Conservation (phyloP, 2,888 invertebrate species). For the Spilosoma lubricipeda region DNA sequence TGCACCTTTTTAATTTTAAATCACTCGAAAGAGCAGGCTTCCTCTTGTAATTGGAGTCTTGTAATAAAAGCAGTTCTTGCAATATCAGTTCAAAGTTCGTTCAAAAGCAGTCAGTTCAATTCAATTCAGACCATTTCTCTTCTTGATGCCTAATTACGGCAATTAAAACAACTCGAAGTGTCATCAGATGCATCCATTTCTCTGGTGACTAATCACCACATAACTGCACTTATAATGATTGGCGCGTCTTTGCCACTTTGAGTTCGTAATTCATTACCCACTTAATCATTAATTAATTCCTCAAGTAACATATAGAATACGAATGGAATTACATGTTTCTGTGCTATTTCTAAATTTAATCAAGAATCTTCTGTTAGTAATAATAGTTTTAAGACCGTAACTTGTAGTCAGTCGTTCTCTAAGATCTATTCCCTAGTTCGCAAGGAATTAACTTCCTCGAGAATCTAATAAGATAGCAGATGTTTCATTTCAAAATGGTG, state of each 20-base stretch:
- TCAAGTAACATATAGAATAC: neutral
- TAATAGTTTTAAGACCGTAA: constrained; percentile 5
- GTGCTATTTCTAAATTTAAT: constrained; percentile 8
- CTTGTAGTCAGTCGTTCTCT: constrained; percentile 12
- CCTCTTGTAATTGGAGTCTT: neutral
- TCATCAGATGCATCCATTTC: neutral
- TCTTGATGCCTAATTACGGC: neutral
- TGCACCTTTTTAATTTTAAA: neutral
- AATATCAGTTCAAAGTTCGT: neutral
- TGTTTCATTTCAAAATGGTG: constrained; percentile 23
- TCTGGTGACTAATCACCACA: neutral
- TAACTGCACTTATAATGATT: neutral
- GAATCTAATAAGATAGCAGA: constrained; percentile 48
- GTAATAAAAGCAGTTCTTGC: neutral
- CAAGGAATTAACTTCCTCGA: constrained; percentile 48
- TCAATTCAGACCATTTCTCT: neutral
- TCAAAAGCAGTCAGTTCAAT: neutral
- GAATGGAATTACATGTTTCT: neutral
- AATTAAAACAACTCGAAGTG: neutral
- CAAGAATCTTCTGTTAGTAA: constrained; percentile 5
- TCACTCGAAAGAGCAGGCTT: neutral
- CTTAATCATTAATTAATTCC: neutral
- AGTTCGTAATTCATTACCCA: neutral
- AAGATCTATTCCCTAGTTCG: constrained; percentile 39
- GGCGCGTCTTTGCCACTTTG: neutral